Base-by-base conservation (phyloP, 2,888 invertebrate species). In the Eupeodes latifasciatus region DNA sequence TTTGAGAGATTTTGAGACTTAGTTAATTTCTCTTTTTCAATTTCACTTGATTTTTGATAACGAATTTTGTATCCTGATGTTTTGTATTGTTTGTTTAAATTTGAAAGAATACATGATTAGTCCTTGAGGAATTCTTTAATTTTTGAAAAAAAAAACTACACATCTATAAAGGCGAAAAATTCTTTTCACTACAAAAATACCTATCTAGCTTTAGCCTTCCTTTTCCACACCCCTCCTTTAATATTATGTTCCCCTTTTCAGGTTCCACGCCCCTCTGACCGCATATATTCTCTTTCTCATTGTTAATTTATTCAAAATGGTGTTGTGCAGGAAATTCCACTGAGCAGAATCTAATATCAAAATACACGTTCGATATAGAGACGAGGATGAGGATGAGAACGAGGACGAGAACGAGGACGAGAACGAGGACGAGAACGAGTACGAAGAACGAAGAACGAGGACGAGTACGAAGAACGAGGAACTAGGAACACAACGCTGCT, bases 261-360 rank as follows among this genome's bases (percentile, higher is more conserved):
- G 57, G 57, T 57, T 81, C 81, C 67, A 78, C 78, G 69, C 82
- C 85, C 82, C 74, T 67, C 85, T 80, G 80, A 77, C 84, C 86
- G 66, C 62, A 81, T 71, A 81, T 40, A 79, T 84, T 74, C 78
- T 82, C 71, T 71, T 72, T 61, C 57, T 76, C 61, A 77, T 81
- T 78, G 85, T 81, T 89, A 89, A 89, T 89, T 89, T 89, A 89
- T 89, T 89, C 89, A 89, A 89, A 89, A 89, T 89, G 89, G 89
- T 89, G 88, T 88, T 85, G 81, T 83, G 88, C 78, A 88, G 78
- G 82, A 89, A 85, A 79, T 82, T 89, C 89, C 81, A 89, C 85
- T 85, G 89, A 85, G 89, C 89, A 89, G 85, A 89, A 89, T 89
- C 89, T 89, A 89, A 89, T 89, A 82, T 82, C 89, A 81, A 85